Base-by-base conservation (phyloP, 2,797 vertebrate genomes). In the Melanotaenia boesemani region DNA sequence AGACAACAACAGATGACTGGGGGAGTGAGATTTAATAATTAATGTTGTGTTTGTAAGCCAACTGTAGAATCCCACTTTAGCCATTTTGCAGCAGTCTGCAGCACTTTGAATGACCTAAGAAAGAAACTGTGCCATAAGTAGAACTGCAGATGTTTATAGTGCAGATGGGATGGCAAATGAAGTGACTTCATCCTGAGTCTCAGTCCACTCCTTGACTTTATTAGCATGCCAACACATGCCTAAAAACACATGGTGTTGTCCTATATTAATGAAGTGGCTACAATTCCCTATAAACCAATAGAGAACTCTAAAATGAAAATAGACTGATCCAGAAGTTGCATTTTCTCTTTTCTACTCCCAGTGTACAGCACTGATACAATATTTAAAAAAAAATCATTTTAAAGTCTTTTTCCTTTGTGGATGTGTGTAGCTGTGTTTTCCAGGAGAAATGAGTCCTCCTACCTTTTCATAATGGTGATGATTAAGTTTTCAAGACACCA, bases 61-160 rank as follows among this genome's bases (percentile, higher is more conserved):
- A 13, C 34, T 67, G 34, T 24, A 59, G 22, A 58, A 22, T 44
- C 37, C 20, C 20, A 13, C 34, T 26, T n/a, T 52, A 46, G n/a
- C 61, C 36, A 52, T 66, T 70, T 20, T 28, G 18, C 39, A 63
- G 16, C 28, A 22, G 50, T 63, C 26, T 48, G 15, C 46, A 30
- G 4, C 24, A n/a, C 10, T n/a, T 68, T 50, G 11, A 48, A 65
- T 74, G 67, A 67, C 70, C 71, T 55, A 28, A 81, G 62, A 58
- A 67, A 79, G 67, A 74, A 72, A 64, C 60, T 32, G 70, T 69
- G 76, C 52, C 46, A 4, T 57, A n/a, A 80, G 70, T 63, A 67
- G 65, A 83, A 58, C 72, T 72, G 79, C 83, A 91, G 86, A 80
- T 82, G 79, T 83, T 92, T 62, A 81, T 73, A 75, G 56, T 73